phyloP scores from a whole-genome alignment of 2,113 vertebrate species.

The Misgurnus anguillicaudatus region DNA sequence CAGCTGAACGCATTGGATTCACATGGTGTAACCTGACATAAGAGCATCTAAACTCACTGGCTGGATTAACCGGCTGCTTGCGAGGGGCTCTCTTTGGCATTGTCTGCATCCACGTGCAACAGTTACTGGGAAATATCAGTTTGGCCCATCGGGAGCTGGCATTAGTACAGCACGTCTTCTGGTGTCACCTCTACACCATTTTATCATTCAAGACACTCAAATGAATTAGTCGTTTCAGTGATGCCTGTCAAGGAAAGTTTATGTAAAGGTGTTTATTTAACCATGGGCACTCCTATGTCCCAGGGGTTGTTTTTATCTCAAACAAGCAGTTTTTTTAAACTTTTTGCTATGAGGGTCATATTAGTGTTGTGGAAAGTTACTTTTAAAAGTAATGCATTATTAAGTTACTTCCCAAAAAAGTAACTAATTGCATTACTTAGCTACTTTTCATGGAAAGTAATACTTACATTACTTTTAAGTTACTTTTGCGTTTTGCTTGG shows the following conservation, averaged over 20 bases:
- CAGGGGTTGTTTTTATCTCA: no score
- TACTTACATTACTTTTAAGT: no score
- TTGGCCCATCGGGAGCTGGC: conserved; percentile 35
- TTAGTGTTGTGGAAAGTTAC: no score
- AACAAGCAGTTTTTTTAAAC: no score
- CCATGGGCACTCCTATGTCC: no score
- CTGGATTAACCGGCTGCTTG: conserved; percentile 46
- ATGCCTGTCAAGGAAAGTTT: background rate
- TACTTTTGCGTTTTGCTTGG: no score
- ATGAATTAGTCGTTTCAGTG: background rate
- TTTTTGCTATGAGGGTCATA: no score
- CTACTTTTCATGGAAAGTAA: no score
- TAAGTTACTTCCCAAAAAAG: no score
- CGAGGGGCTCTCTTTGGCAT: conserved; percentile 44
- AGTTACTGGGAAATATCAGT: conserved; percentile 50
- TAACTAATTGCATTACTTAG: no score
- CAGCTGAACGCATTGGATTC: conserved; percentile 56
- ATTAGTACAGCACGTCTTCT: background rate
- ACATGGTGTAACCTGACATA: conserved; percentile 50
- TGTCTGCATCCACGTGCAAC: conserved; percentile 48
- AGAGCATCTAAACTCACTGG: conserved; percentile 49
- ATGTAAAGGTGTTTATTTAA: no score
- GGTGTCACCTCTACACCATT: background rate
- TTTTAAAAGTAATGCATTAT: no score
- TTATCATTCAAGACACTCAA: background rate